These are phyloP conservation scores for Xiphydria camelus DNA, from an alignment of 2,888 invertebrate genomes.

Conservation along the genomic window DNA sequence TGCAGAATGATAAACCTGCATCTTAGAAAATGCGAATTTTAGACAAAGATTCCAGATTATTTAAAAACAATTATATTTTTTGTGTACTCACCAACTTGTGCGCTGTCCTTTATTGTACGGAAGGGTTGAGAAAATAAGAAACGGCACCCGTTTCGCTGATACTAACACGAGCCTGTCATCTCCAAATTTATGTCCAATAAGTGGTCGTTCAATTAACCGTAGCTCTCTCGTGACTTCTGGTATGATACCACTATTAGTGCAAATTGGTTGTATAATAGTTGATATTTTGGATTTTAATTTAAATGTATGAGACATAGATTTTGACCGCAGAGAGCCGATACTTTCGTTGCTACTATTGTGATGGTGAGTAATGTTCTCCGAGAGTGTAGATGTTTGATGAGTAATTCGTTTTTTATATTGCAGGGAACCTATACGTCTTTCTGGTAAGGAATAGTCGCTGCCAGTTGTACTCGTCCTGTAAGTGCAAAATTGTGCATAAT, in stretches of 20 bases:
- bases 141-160: conserved; percentile 76
- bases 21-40: too few relatives aligned
- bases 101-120: conserved; percentile 76
- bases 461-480: conserved; percentile 62
- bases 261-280: conserved; percentile 62
- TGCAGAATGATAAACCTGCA: too few relatives aligned
- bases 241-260: conserved; percentile 44
- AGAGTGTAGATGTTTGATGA: conserved; percentile 55
- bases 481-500: too few relatives aligned
- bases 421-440: conserved; percentile 58
- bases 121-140: conserved; percentile 84
- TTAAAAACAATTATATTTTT: too few relatives aligned
- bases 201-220: conserved; percentile 60
- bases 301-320: conserved; percentile 60
- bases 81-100: conserved; percentile 66
- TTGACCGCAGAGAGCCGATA: conserved; percentile 66
- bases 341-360: conserved; percentile 83
- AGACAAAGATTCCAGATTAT: too few relatives aligned
- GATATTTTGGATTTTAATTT: conserved; percentile 64
- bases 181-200: conserved; percentile 70
- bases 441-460: conserved; percentile 59
- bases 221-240: conserved; percentile 56
- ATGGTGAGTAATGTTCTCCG: conserved; percentile 64
- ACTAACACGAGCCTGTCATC: conserved; percentile 84
- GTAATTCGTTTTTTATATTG: conserved; percentile 55